These are phyloP conservation scores for Caenorhabditis latens DNA, from an alignment of 1,140 invertebrate genomes.

Conservation along the genomic window DNA sequence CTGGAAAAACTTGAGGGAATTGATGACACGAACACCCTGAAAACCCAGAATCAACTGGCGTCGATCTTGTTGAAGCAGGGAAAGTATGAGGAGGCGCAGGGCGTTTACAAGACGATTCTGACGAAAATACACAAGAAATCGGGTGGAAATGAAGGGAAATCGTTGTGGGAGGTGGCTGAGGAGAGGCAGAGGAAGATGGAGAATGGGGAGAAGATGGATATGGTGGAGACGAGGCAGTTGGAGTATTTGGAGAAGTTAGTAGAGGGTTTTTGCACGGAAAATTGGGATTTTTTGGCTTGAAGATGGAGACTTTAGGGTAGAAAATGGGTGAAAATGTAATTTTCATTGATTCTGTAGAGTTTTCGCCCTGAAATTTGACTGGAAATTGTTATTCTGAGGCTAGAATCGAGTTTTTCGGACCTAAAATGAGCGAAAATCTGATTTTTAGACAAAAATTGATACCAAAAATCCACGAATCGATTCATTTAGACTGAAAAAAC, in stretches of 20 bases:
- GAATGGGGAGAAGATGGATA: conserved; percentile 87
- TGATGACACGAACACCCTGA: conserved; percentile 97
- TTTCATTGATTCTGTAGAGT: too few species aligned
- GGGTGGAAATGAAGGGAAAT: conserved; percentile 95
- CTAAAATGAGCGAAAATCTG: conserved; percentile 78
- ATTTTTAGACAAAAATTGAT: too few species aligned
- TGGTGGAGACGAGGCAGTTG: conserved; percentile 92
- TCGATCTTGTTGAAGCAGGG: conserved; percentile 97
- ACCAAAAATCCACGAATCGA: too few species aligned
- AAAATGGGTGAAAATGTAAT: too few species aligned
- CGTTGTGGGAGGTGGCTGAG: conserved; percentile 99
- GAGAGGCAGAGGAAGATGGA: conserved; percentile 81
- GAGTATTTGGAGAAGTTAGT: conserved; percentile 97
- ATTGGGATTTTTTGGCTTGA: too few species aligned
- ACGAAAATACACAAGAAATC: conserved; percentile 95
- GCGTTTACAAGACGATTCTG: conserved; percentile 92
- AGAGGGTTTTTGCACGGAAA: too few species aligned
- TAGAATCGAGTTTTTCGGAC: conserved; percentile 80
- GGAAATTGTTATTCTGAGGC: too few species aligned
- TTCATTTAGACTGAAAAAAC: too few species aligned
- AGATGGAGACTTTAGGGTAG: too few species aligned
- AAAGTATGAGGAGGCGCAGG: conserved; percentile 97
- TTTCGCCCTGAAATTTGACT: too few species aligned
- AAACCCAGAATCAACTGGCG: conserved; percentile 85
- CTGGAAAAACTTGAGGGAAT: conserved; percentile 94